Evolutionary conservation across 2,888 invertebrate genomes (phyloP), one percentile per base, ranked within the genome.

Genomic region (Gortyna flavago): DNA sequence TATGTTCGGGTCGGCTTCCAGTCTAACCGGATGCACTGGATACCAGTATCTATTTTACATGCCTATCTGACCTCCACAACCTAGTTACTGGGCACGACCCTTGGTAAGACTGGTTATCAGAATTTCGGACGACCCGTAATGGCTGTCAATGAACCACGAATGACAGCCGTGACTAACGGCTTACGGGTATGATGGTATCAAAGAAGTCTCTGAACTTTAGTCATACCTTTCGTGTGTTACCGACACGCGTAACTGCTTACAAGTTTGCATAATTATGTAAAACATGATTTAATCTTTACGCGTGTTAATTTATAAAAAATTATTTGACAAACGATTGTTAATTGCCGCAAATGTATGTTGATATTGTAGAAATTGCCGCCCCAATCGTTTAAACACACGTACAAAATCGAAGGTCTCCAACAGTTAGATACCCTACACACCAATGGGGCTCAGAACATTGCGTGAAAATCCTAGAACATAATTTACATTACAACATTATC

Each of bases 121-220:
- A 54, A 25, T 54, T 54, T n/a, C 25, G 9, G 11, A 54, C 4
- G 54, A 57, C 11, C 54, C n/a, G 54, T n/a, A 57, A 57, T 13
- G 54, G n/a, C n/a, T 57, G 13, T n/a, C n/a, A 57, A 57, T n/a
- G n/a, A 13, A 1, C 11, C 11, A 57, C 54, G n/a, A 57, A 57
- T n/a, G 11, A n/a, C n/a, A 11, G 13, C 54, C 5, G 54, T 1
- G n/a, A 57, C 11, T n/a, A 57, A 57, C n/a, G n/a, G 54, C n/a
- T 57, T 0, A 32, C 16, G 18, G 3, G 44, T 25, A 8, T 29
- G 7, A 25, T 25, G 21, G 62, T 54, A 57, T 32, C 48, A 73
- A 85, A 89, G 85, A 88, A 83, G 92, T 92, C 91, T 91, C 90
- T 93, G 92, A 93, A 93, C 92, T 93, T 89, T 80, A 86, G 65